phyloP scores from a whole-genome alignment of 1,140 invertebrate genomes.

The Papilio machaon region DNA sequence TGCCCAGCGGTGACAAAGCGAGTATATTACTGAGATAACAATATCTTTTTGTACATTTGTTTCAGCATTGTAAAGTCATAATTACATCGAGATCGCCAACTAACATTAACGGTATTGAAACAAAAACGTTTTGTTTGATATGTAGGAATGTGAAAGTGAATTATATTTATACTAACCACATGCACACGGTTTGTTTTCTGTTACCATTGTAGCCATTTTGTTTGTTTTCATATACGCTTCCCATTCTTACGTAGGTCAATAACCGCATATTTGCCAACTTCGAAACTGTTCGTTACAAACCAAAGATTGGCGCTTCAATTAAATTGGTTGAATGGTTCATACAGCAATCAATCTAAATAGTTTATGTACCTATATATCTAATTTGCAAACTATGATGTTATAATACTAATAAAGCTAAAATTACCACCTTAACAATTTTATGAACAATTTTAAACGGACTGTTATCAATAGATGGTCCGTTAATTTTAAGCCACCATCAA shows the following conservation, averaged over 20 bases:
- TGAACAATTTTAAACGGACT: neutral
- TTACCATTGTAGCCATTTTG: neutral
- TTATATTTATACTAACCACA: constrained; percentile 26
- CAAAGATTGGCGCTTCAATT: neutral
- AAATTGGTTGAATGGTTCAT: neutral
- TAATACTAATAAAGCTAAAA: no score
- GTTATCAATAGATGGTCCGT: no score
- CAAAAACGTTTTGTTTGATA: constrained; percentile 38
- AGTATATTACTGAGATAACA: constrained; percentile 22
- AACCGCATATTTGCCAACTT: constrained; percentile 5
- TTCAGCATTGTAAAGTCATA: neutral
- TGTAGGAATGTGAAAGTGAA: constrained; percentile 33
- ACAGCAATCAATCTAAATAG: no score
- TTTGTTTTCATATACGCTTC: constrained; percentile 3
- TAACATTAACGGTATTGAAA: constrained; percentile 66
- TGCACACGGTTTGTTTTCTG: neutral
- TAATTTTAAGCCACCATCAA: no score
- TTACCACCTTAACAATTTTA: neutral
- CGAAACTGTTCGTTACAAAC: neutral
- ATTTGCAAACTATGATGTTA: no score
- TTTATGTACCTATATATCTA: no score
- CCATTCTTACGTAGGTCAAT: constrained; percentile 22
- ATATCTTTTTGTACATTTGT: neutral
- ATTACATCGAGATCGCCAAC: constrained; percentile 56
- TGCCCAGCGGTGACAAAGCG: constrained; percentile 59